A percentile compares a stretch with the other conserved stretches of the same genome.
phyloP scores from a whole-genome alignment of 2,888 invertebrate genomes.

The Salpingus planirostris region DNA sequence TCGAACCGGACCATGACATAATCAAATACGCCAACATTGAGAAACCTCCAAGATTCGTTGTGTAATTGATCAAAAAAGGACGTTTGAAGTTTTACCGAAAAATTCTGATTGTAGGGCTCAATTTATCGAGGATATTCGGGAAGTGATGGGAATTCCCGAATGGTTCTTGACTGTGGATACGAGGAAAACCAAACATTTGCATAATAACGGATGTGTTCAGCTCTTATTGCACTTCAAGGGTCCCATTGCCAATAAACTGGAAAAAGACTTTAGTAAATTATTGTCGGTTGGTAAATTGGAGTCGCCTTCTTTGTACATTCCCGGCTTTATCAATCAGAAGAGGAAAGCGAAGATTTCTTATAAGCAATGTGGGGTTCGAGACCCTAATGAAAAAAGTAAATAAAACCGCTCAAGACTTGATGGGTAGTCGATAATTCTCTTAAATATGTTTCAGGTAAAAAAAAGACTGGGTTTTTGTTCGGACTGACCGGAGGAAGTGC shows the following conservation, averaged over 20 bases:
- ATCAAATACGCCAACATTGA: constrained; percentile 82
- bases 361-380: constrained; percentile 65
- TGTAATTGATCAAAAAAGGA: constrained; percentile 52
- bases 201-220: constrained; percentile 74
- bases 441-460: constrained; percentile 14
- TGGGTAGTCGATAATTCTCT: neutral
- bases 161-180: constrained; percentile 86
- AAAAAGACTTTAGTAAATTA: constrained; percentile 70
- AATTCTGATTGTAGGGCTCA: constrained; percentile 56
- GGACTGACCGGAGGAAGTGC: constrained; percentile 3
- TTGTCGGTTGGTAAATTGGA: constrained; percentile 66
- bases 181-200: constrained; percentile 66
- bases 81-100: neutral
- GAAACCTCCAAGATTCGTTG: constrained; percentile 78
- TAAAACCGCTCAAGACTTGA: constrained; percentile 1
- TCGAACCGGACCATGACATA: constrained; percentile 83
- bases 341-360: constrained; percentile 64
- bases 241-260: constrained; percentile 68
- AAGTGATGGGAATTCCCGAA: constrained; percentile 76
- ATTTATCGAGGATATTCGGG: constrained; percentile 73
- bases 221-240: constrained; percentile 79
- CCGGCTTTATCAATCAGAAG: constrained; percentile 64
- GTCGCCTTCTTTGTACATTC: constrained; percentile 66
- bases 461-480: constrained; percentile 15
- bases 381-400: constrained; percentile 61